phyloP scores from a whole-genome alignment of 2,113 vertebrate species.

The Glareola pratincola region DNA sequence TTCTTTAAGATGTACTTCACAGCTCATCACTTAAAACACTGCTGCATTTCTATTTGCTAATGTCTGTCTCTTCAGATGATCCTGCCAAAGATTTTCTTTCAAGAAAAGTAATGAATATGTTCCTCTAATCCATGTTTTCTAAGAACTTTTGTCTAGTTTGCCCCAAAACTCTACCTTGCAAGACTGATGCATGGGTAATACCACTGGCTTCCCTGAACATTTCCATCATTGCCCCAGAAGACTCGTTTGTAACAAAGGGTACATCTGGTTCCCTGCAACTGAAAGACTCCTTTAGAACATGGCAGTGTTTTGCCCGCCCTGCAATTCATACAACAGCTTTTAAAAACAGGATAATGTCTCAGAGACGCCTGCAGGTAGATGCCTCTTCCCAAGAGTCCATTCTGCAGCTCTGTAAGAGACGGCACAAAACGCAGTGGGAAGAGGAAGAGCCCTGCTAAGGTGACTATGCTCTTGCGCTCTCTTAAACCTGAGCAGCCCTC shows the following conservation, averaged over 20 bases:
- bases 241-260: slow-evolving; percentile 1
- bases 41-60: neutral
- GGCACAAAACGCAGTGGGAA: neutral
- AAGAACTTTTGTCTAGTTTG: neutral
- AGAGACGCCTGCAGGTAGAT: slow-evolving; percentile 35
- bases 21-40: neutral
- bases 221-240: neutral
- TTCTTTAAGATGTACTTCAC: neutral
- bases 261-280: slow-evolving; percentile 39
- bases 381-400: neutral
- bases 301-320: slow-evolving; percentile 1
- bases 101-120: neutral
- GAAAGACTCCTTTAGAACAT: slow-evolving; percentile 35
- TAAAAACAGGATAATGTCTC: neutral
- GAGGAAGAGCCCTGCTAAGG: neutral
- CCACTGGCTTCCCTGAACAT: neutral
- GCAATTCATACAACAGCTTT: neutral
- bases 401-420: neutral
- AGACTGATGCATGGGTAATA: neutral
- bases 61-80: neutral
- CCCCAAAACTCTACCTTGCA: neutral
- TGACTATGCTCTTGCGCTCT: neutral
- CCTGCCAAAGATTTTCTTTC: neutral
- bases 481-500: neutral
- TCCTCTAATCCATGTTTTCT: neutral